A percentile compares a stretch with the other conserved stretches of the same genome.
Conservation (phyloP, 2,113 vertebrate genomes). For the Jacana jacana region DNA sequence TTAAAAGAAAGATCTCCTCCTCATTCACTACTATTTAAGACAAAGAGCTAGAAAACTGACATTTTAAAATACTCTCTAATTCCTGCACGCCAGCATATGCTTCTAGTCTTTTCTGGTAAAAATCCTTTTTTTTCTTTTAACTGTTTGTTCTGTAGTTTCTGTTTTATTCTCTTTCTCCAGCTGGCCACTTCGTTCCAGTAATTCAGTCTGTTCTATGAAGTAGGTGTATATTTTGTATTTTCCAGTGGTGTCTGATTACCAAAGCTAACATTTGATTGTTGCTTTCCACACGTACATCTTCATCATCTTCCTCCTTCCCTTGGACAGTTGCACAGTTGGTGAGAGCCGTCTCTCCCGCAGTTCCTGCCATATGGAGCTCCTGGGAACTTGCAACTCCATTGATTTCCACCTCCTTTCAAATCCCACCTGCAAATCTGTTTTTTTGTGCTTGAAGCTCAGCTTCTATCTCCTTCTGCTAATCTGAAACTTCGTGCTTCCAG, state of each 20-base stretch:
- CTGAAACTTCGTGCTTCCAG: background rate
- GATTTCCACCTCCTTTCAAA: constrained; percentile 63
- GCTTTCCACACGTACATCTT: background rate
- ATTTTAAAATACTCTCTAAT: constrained; percentile 16
- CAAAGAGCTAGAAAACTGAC: background rate
- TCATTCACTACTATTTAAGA: background rate
- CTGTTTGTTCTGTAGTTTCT: background rate
- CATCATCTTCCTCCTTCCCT: background rate
- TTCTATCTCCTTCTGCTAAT: constrained; percentile 29
- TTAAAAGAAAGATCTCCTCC: background rate
- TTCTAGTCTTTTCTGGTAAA: background rate
- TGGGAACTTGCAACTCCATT: constrained; percentile 48
- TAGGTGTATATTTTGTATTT: background rate
- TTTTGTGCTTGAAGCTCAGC: background rate
- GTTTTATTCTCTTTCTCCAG: constrained; percentile 19
- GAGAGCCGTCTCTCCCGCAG: constrained; percentile 10
- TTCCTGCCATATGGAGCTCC: constrained; percentile 61
- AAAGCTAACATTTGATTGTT: constrained; percentile 13
- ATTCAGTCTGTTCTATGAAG: background rate
- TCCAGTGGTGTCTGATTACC: constrained; percentile 35
- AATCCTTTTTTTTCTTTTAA: background rate
- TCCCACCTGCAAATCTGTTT: constrained; percentile 56
- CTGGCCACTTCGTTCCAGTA: constrained; percentile 9
- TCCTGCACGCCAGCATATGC: background rate
- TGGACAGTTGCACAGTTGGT: constrained; percentile 32